These are phyloP conservation scores for Dinocampus coccinellae DNA, from an alignment of 2,888 invertebrate species.

Conservation along the genomic window DNA sequence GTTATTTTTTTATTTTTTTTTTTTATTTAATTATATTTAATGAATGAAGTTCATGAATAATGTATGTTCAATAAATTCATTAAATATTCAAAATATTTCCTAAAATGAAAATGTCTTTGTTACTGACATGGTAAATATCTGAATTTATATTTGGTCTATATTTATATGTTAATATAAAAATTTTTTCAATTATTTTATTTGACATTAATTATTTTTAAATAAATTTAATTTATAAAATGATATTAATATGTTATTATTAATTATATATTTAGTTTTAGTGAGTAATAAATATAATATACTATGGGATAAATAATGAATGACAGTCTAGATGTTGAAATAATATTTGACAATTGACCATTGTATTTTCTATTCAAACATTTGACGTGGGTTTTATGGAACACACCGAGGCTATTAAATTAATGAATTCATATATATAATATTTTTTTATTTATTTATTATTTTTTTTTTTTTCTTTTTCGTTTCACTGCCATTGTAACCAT, in stretches of 20 bases:
- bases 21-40: no score
- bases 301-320: not conserved
- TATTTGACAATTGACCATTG: no score
- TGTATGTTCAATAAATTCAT: no score
- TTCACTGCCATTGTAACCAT: not conserved
- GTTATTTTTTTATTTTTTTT: no score
- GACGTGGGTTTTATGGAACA: not conserved
- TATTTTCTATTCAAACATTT: not conserved
- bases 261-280: not conserved
- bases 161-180: no score
- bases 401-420: not conserved
- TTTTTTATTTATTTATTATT: no score
- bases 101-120: not conserved
- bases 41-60: no score
- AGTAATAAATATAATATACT: not conserved
- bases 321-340: not conserved
- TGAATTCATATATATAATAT: not conserved
- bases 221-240: not conserved
- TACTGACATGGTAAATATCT: not conserved
- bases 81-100: not conserved
- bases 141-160: no score
- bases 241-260: not conserved
- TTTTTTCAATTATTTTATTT: conserved; percentile 6
- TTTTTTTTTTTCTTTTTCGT: not conserved
- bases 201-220: not conserved